Evolutionary conservation across 35 echinoderm and acorn worm species (phyloP), one percentile per base, ranked within the genome.

Genomic region (Anneissia japonica): DNA sequence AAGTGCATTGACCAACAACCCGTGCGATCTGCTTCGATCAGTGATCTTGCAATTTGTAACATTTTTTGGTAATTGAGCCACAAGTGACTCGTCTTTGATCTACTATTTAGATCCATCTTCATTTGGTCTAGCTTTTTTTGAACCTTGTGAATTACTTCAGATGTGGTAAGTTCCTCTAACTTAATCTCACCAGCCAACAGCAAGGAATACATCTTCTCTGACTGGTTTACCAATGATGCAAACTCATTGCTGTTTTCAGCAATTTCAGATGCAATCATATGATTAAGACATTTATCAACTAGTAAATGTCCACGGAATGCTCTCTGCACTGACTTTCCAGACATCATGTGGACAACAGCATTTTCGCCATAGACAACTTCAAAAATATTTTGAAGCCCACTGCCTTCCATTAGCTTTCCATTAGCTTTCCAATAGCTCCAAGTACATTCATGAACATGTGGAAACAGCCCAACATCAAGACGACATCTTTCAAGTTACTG

Each of bases 281-380:
- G 39, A 36, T 46, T 78, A 32, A 93, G 82, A 79, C 86, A 84
- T 75, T 77, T 84, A 39, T 85, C 82, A n/a, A 88, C 81, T 28
- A 93, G 81, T 13, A 93, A 82, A 83, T 88, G 85, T 31, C 91
- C 86, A 16, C 91, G 80, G 30, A 93, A 79, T 88, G 75, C 38
- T 32, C 86, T 84, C 84, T 88, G 86, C 7, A 93, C 86, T 10
- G 80, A 46, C 72, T 93, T 93, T 39, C 91, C 91, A 11, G 33
- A 88, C 84, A 91, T 51, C 75, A 93, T 93, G 74, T 86, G 87
- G 30, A 74, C 82, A 14, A 93, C 91, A 13, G 81, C 91, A 89
- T 89, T 93, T 80, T 74, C 84, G 10, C 76, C 90, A 30, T 91
- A 86, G 0, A 89, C 83, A 31, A 21, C 34, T 81, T 89, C 81